Percentiles rank a stretch among this genome's conserved stretches.
These are phyloP conservation scores for Leucoptera coffeella DNA, from an alignment of 2,888 invertebrate species.

Conservation along the genomic window DNA sequence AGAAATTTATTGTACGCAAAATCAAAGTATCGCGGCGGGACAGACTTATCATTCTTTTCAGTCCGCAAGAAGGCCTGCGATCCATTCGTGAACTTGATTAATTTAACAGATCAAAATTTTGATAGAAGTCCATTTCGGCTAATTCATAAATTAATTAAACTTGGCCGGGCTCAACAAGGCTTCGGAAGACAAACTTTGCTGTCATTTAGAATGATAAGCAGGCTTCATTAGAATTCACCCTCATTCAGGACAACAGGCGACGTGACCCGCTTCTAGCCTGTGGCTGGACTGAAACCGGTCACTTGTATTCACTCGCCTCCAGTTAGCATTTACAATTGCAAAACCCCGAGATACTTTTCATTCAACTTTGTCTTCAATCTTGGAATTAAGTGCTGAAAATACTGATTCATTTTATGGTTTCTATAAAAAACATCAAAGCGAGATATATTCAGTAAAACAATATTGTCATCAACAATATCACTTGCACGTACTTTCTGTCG, in stretches of 20 bases:
- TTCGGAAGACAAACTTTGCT: constrained; percentile 18
- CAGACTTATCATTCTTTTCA: not conserved
- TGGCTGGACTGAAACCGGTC: constrained; percentile 16
- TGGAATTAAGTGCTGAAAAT: too few relatives aligned
- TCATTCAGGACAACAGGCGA: constrained; percentile 5
- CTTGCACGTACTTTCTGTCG: too few relatives aligned
- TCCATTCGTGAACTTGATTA: not conserved
- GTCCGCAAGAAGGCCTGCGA: not conserved
- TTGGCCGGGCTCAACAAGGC: constrained; percentile 11
- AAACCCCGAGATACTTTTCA: too few relatives aligned
- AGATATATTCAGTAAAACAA: too few relatives aligned
- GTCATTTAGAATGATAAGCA: constrained; percentile 40
- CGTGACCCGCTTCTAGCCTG: constrained; percentile 11
- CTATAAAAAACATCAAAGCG: too few relatives aligned
- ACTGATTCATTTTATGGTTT: too few relatives aligned
- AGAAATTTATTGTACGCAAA: too few relatives aligned
- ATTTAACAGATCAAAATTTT: constrained; percentile 17
- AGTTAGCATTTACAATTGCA: too few relatives aligned
- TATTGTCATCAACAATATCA: too few relatives aligned
- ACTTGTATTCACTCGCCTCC: too few relatives aligned
- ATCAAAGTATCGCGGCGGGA: too few relatives aligned
- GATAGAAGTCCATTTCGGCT: constrained; percentile 20
- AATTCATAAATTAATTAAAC: constrained; percentile 48
- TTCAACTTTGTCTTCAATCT: too few relatives aligned
- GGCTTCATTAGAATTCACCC: constrained; percentile 28